Evolutionary conservation across 2,888 invertebrate genomes (phyloP), one percentile per base, ranked within the genome.

Genomic region (Himalopsyche anomala): DNA sequence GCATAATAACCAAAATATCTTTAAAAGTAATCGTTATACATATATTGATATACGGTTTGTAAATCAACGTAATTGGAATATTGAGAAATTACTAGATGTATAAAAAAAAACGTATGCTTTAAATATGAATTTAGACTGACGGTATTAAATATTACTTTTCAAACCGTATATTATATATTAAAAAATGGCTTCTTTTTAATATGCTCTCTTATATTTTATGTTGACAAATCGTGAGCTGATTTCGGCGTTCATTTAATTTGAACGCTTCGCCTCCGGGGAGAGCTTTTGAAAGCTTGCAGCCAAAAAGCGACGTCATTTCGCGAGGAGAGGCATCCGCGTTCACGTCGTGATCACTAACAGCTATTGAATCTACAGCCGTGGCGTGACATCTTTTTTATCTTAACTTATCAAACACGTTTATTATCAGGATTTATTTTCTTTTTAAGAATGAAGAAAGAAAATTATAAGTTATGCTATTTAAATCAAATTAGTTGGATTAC

Each of bases 241-340:
- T 87, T 84, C 74, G 86, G 87, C 85, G 81, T 81, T 85, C 87
- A 85, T 87, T 87, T 87, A 86, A 87, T 86, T 87, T 86, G 81
- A 86, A 84, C 86, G 55, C 56, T 80, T 56, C 82, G 40, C 83
- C 86, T 81, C 83, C 36, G 19, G 82, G 81, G 87, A 79, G 51
- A 80, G 80, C 74, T 85, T 84, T 85, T 19, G 40, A 62, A 85
- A 69, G 82, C 85, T 82, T 42, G 38, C 51, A 54, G 82, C 82
- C 54, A 54, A 51, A 40, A 80, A 42, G 80, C 74, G 74, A 74
- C 74, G 74, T 74, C 74, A 74, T 74, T 74, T 74, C 74, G 15
- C 74, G 74, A 36, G 36, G 74, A 38, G 74, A 74, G 12, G 74
- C 74, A 36, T 74, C 51, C 74, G 74, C 15, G 74, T 51, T 51